Conservation (phyloP, 1,140 invertebrate species). For the Papilio polyxenes region DNA sequence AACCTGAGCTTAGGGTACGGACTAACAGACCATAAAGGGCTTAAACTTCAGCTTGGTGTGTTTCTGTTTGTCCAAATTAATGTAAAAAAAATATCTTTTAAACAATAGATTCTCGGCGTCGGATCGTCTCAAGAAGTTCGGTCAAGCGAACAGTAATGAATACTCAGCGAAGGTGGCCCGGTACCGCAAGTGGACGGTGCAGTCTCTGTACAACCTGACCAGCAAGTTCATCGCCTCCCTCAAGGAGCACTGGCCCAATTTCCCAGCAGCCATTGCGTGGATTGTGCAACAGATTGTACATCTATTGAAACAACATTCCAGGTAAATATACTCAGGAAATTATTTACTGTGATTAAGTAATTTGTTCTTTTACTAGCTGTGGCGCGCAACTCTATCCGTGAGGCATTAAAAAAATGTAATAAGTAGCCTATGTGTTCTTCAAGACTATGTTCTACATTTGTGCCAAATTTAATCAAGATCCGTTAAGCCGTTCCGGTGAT, state of each 20-base stretch:
- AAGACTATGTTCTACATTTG: too few relatives aligned
- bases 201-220: constrained; percentile 90
- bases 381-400: too few relatives aligned
- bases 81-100: too few relatives aligned
- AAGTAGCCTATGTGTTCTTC: too few relatives aligned
- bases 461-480: too few relatives aligned
- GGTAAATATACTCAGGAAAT: constrained; percentile 62
- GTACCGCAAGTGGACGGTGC: constrained; percentile 90
- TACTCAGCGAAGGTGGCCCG: constrained; percentile 87
- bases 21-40: too few relatives aligned
- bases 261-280: constrained; percentile 92
- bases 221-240: constrained; percentile 92
- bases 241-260: constrained; percentile 93
- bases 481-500: too few relatives aligned
- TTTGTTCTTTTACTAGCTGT: too few relatives aligned
- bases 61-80: too few relatives aligned
- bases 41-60: too few relatives aligned
- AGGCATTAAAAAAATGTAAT: too few relatives aligned
- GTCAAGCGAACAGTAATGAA: constrained; percentile 84
- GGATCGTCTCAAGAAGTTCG: constrained; percentile 90
- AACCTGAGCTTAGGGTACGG: too few relatives aligned
- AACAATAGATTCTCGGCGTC: constrained; percentile 83
- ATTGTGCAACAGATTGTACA: constrained; percentile 89
- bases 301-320: constrained; percentile 83
- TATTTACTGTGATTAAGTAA: background rate